These are phyloP conservation scores for Phenganax stokvisi DNA, from an alignment of 92 coral and sea anemone genomes.

Conservation along the genomic window DNA sequence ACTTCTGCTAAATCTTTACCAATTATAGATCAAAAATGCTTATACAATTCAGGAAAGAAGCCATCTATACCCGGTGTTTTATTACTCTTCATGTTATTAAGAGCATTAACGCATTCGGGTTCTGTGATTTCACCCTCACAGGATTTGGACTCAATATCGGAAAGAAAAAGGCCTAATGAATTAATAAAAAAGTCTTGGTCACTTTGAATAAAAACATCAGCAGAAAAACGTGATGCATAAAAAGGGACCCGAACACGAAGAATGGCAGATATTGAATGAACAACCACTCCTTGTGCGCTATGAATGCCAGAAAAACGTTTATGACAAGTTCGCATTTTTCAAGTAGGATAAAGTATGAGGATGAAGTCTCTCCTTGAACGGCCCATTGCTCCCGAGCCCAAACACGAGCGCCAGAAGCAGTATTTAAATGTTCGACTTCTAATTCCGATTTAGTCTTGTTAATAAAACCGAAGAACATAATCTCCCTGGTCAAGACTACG, in stretches of 20 bases:
- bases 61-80: slow-evolving; percentile 58
- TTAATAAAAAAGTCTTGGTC: not conserved
- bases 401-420: not conserved
- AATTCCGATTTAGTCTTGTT: not conserved
- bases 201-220: not conserved
- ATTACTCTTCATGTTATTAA: slow-evolving; percentile 34
- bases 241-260: slow-evolving; percentile 1
- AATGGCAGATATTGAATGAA: not conserved
- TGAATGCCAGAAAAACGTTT: not conserved
- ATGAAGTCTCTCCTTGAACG: not conserved
- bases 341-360: not conserved
- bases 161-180: not conserved
- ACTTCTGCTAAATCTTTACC: slow-evolving; percentile 44
- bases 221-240: not conserved
- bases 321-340: not conserved
- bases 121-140: slow-evolving; percentile 47
- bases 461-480: not conserved
- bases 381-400: slow-evolving; percentile 1
- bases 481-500: not conserved
- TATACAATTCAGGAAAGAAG: slow-evolving; percentile 51
- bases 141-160: not conserved
- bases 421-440: not conserved
- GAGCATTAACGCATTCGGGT: slow-evolving; percentile 34
- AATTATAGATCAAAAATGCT: slow-evolving; percentile 41
- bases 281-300: not conserved